These are phyloP conservation scores for Brachionus asplanchnoidis DNA, from an alignment of 1,140 invertebrate species.

Conservation along the genomic window DNA sequence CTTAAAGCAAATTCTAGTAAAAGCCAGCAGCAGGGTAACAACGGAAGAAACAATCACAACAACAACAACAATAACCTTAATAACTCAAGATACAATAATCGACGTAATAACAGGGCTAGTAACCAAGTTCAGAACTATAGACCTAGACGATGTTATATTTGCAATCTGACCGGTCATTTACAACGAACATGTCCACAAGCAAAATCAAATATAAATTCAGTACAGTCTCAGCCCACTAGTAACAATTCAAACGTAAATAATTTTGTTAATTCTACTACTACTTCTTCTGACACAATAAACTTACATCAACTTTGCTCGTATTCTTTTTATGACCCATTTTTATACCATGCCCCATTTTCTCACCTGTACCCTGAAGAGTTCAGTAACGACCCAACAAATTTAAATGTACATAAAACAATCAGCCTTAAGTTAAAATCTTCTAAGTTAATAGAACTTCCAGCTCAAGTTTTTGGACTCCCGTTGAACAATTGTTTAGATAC, in stretches of 20 bases:
- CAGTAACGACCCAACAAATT: not conserved
- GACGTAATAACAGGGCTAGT: not conserved
- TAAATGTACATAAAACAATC: not conserved
- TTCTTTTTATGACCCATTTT: slow-evolving; percentile 21
- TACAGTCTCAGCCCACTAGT: not conserved
- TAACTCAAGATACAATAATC: not conserved
- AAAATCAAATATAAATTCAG: not conserved
- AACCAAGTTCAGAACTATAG: no score
- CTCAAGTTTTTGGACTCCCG: not conserved
- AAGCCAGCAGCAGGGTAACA: not conserved
- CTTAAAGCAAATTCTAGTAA: not conserved
- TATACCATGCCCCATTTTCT: not conserved
- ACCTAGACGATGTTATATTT: not conserved
- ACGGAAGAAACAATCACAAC: not conserved
- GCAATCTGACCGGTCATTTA: not conserved
- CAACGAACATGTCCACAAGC: not conserved
- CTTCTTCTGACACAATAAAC: not conserved
- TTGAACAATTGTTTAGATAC: slow-evolving; percentile 1
- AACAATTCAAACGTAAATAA: not conserved
- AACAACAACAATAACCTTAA: not conserved
- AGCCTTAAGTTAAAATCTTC: not conserved
- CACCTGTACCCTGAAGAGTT: not conserved
- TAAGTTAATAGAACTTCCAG: not conserved
- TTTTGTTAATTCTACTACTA: not conserved
- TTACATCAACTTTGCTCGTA: not conserved